phyloP scores from a whole-genome alignment of 2,797 vertebrate species.

The Pseudomugil tenellus region DNA sequence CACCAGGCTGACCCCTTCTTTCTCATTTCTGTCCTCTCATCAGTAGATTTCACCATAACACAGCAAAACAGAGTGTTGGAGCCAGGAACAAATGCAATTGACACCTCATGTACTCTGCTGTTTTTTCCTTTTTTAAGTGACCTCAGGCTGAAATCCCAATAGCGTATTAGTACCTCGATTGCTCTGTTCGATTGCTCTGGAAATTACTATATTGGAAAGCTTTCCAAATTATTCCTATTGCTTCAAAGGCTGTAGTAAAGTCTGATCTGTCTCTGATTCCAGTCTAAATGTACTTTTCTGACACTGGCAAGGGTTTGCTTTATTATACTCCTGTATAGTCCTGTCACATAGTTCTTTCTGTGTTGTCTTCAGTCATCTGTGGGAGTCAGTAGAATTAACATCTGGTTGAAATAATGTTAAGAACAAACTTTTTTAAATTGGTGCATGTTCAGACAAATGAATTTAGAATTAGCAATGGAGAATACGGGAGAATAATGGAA shows the following conservation, averaged over 20 bases:
- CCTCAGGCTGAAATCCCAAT: constrained; percentile 48
- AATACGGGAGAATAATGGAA: neutral
- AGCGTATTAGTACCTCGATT: constrained; percentile 35
- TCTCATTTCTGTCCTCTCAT: constrained; percentile 2
- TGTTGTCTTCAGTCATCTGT: neutral
- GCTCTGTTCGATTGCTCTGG: constrained; percentile 37
- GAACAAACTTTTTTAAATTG: neutral
- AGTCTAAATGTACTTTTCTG: neutral
- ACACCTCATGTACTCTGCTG: constrained; percentile 45
- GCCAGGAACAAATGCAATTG: constrained; percentile 51
- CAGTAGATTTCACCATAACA: constrained; percentile 45
- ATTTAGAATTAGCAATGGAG: neutral
- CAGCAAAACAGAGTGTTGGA: constrained; percentile 38
- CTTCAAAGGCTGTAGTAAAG: constrained; percentile 12
- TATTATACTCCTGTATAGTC: neutral
- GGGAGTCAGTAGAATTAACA: neutral
- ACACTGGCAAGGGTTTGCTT: neutral
- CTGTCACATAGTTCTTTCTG: neutral
- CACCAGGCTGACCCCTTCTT: neutral
- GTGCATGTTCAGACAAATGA: neutral
- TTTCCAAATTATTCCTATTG: constrained; percentile 19
- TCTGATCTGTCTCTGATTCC: neutral
- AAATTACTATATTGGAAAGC: constrained; percentile 8
- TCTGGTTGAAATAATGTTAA: neutral
- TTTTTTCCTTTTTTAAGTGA: constrained; percentile 45